A percentile compares a stretch with the other conserved stretches of the same genome.
Evolutionary conservation across 2,888 invertebrate species (phyloP).

Genomic region (Drosophila antonietae): DNA sequence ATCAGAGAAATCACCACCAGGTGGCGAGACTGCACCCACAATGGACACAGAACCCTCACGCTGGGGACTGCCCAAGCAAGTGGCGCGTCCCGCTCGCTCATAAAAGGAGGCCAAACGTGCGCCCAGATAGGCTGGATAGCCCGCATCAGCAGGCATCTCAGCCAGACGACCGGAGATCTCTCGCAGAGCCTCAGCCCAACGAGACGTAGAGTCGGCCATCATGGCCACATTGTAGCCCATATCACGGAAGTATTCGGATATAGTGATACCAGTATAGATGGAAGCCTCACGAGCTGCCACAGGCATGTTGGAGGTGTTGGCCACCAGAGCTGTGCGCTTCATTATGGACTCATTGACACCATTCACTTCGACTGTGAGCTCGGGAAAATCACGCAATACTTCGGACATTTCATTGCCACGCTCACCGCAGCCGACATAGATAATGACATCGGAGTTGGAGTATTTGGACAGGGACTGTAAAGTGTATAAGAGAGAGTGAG

Average conservation of each 20-base stretch:
- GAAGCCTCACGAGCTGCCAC: slow-evolving; percentile 99
- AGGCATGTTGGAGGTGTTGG: slow-evolving; percentile 99
- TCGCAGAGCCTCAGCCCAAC: slow-evolving; percentile 99
- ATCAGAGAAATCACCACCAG: slow-evolving; percentile 99
- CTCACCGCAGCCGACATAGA: slow-evolving; percentile 99
- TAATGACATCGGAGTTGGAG: slow-evolving; percentile 99
- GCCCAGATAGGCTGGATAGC: slow-evolving; percentile 99
- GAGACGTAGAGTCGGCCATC: slow-evolving; percentile 99
- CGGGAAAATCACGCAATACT: slow-evolving; percentile 99
- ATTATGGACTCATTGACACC: slow-evolving; percentile 99
- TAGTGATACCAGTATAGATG: slow-evolving; percentile 99
- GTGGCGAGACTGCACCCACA: slow-evolving; percentile 99
- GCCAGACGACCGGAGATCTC: slow-evolving; percentile 99
- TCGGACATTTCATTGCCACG: slow-evolving; percentile 99
- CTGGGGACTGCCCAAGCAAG: slow-evolving; percentile 98
- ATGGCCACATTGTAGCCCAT: slow-evolving; percentile 99
- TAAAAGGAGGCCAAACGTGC: slow-evolving; percentile 99
- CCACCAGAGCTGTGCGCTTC: slow-evolving; percentile 99
- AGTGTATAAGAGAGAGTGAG: neutral
- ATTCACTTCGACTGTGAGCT: slow-evolving; percentile 97
- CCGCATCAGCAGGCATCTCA: slow-evolving; percentile 99
- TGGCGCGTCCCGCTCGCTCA: slow-evolving; percentile 98
- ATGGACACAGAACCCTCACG: slow-evolving; percentile 99
- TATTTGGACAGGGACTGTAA: slow-evolving; percentile 97
- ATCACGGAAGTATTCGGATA: slow-evolving; percentile 99